Evolutionary conservation across 2,888 invertebrate species (phyloP).

Genomic region (Thelaira solivaga): DNA sequence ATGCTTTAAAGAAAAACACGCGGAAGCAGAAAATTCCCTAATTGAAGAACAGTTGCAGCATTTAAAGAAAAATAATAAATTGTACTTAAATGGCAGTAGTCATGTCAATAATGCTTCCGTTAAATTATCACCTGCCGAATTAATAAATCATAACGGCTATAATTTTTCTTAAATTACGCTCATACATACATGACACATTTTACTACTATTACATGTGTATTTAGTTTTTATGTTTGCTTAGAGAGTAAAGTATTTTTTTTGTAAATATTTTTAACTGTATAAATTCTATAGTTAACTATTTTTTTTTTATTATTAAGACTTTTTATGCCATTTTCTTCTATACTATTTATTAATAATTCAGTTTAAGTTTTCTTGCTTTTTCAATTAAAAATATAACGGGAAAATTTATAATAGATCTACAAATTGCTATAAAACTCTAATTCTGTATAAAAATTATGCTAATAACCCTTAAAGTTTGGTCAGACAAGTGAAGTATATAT

Average conservation of each 20-base stretch:
- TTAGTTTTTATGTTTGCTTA: conserved; percentile 23
- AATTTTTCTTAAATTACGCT: conserved; percentile 14
- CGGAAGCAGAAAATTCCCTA: conserved; percentile 66
- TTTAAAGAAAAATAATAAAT: conserved; percentile 66
- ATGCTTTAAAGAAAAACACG: conserved; percentile 28
- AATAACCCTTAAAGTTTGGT: too few species aligned
- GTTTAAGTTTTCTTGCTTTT: too few species aligned
- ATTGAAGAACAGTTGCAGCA: conserved; percentile 69
- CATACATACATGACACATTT: conserved; percentile 22
- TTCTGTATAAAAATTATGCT: too few species aligned
- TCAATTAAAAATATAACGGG: too few species aligned
- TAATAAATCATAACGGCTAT: conserved; percentile 60
- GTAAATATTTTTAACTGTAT: conserved; percentile 27
- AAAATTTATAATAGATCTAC: too few species aligned
- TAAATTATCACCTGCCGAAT: conserved; percentile 65
- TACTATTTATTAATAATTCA: too few species aligned
- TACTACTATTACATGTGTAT: background rate
- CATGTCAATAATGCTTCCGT: conserved; percentile 37
- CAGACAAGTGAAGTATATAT: too few species aligned
- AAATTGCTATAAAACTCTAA: too few species aligned
- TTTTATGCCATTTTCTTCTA: background rate
- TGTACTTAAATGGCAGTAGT: conserved; percentile 67
- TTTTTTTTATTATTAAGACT: background rate
- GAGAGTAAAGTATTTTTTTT: conserved; percentile 29
- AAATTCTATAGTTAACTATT: conserved; percentile 12